These are phyloP conservation scores for Hypothenemus hampei DNA, from an alignment of 1,140 invertebrate genomes.

Conservation along the genomic window DNA sequence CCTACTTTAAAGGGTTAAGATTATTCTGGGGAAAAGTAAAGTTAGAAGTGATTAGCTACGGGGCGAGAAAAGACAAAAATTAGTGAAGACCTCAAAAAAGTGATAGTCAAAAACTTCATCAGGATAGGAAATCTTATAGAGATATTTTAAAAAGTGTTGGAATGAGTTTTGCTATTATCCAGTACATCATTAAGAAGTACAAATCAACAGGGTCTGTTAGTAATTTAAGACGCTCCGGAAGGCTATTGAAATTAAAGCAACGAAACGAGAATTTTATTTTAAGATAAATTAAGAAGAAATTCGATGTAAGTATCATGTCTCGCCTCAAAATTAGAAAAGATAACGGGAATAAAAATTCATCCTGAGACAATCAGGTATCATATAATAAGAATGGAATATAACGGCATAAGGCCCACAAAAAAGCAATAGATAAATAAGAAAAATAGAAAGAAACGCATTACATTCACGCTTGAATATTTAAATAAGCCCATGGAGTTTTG, in stretches of 20 bases:
- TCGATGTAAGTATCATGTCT: neutral
- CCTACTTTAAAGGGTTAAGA: too few species aligned
- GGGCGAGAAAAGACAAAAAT: neutral
- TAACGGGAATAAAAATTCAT: too few species aligned
- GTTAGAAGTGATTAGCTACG: neutral
- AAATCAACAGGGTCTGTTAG: neutral
- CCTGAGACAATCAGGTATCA: too few species aligned
- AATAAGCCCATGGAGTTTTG: neutral
- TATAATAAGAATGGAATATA: too few species aligned
- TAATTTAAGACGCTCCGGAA: neutral
- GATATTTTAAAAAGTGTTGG: neutral
- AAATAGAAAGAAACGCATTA: neutral
- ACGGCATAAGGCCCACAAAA: neutral
- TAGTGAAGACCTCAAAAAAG: neutral
- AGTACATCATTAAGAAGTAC: neutral
- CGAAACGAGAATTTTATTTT: neutral
- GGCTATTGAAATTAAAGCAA: neutral
- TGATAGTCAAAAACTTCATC: neutral
- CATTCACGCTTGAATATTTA: neutral
- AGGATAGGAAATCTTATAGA: neutral
- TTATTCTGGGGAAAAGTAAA: neutral
- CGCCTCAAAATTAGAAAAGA: neutral
- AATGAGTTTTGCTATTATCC: too few species aligned
- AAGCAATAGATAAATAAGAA: too few species aligned
- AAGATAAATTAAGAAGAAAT: too few species aligned